A percentile compares a stretch with the other conserved stretches of the same genome.
phyloP scores from a whole-genome alignment of 1,140 invertebrate genomes.

The Diorhabda carinulata region DNA sequence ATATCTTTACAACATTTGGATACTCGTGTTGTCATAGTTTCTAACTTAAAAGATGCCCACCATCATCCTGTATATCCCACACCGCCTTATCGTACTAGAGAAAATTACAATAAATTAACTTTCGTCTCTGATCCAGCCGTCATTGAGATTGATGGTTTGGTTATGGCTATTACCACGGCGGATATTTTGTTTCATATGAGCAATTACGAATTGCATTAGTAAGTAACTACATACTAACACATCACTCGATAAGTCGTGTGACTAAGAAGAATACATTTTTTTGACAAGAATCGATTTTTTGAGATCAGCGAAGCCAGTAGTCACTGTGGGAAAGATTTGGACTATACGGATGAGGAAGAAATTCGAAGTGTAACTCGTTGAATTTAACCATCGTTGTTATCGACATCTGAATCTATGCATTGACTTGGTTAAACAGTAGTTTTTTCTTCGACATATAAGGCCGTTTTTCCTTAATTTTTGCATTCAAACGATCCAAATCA shows the following conservation, averaged over 20 bases:
- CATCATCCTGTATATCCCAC: slow-evolving; percentile 78
- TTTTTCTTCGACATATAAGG: too few relatives aligned
- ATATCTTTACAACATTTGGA: slow-evolving; percentile 47
- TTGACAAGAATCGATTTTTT: not conserved
- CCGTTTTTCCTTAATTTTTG: too few relatives aligned
- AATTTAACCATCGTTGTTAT: not conserved
- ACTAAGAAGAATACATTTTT: too few relatives aligned
- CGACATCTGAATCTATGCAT: not conserved
- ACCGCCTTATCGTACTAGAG: slow-evolving; percentile 58
- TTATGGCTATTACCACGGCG: slow-evolving; percentile 73
- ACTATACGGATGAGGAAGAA: too few relatives aligned
- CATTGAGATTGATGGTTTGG: slow-evolving; percentile 70
- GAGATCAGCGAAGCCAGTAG: not conserved
- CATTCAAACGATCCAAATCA: too few relatives aligned
- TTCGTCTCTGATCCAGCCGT: slow-evolving; percentile 74
- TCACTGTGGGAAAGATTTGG: not conserved
- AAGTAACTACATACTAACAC: slow-evolving; percentile 15
- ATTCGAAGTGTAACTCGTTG: too few relatives aligned
- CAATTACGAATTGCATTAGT: slow-evolving; percentile 28
- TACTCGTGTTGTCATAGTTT: slow-evolving; percentile 69
- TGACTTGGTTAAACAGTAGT: not conserved
- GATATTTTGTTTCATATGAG: slow-evolving; percentile 53
- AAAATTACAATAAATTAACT: slow-evolving; percentile 57
- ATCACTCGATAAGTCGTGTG: not conserved
- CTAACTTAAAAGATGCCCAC: slow-evolving; percentile 73